These are phyloP conservation scores for Theodoxus fluviatilis DNA, from an alignment of 2,888 invertebrate genomes.

Conservation along the genomic window DNA sequence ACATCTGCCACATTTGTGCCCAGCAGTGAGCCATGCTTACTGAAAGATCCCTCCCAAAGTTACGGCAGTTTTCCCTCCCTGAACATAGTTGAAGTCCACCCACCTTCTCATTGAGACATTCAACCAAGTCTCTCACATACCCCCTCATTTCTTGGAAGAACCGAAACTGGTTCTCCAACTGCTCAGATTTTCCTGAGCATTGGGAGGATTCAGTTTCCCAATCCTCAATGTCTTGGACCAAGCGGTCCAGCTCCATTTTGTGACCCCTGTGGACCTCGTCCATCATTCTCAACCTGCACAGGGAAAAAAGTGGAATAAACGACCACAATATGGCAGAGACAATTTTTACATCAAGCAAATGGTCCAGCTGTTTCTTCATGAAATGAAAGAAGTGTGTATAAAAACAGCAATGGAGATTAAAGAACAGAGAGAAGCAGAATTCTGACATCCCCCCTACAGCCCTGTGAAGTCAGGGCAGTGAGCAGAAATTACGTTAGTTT, in stretches of 20 bases:
- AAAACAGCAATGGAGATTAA: not conserved
- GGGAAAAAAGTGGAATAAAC: constrained; percentile 23
- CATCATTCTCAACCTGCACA: constrained; percentile 70
- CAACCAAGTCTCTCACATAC: constrained; percentile 94
- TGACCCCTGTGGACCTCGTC: constrained; percentile 71
- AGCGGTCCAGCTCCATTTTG: constrained; percentile 68
- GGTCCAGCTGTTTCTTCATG: not conserved
- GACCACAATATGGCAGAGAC: too few relatives aligned
- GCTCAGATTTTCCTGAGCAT: constrained; percentile 71
- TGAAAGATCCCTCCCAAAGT: constrained; percentile 22
- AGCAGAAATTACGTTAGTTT: too few relatives aligned
- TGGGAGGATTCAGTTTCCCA: constrained; percentile 68
- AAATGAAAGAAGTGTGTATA: not conserved
- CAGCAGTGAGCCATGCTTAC: constrained; percentile 6
- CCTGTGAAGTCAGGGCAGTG: not conserved
- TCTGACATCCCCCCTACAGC: too few relatives aligned
- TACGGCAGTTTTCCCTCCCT: constrained; percentile 11
- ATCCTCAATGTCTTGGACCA: constrained; percentile 67
- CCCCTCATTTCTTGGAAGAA: constrained; percentile 95
- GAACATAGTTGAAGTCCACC: constrained; percentile 42
- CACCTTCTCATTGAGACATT: constrained; percentile 97
- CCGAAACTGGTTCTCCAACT: constrained; percentile 82
- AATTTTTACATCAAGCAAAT: not conserved
- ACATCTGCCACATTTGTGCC: not conserved
- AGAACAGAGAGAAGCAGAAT: too few relatives aligned